Conservation (phyloP, 2,888 invertebrate genomes). For the Aphidius colemani region DNA sequence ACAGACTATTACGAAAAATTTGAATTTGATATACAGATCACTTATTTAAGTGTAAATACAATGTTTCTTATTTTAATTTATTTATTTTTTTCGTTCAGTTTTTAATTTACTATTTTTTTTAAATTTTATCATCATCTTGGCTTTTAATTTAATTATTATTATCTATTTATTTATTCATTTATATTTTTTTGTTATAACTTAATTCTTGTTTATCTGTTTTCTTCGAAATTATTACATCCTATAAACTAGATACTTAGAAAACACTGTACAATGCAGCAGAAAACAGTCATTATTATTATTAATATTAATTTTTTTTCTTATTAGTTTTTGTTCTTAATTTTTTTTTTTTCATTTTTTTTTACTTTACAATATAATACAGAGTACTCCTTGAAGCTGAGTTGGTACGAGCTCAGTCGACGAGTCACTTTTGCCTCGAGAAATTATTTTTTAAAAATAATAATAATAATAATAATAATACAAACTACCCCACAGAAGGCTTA, state of each 20-base stretch:
- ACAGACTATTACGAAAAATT: constrained; percentile 59
- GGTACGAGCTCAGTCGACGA: constrained; percentile 23
- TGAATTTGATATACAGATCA: constrained; percentile 59
- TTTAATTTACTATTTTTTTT: too few species aligned
- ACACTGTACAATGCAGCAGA: constrained; percentile 60
- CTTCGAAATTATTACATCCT: constrained; percentile 50
- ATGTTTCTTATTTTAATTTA: constrained; percentile 38
- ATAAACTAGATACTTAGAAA: constrained; percentile 61
- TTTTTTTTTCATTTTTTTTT: constrained; percentile 34
- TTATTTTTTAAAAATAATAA: not conserved
- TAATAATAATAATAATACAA: too few species aligned
- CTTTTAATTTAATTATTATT: too few species aligned
- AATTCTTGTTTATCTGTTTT: too few species aligned
- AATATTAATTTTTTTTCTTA: not conserved
- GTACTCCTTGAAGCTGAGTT: constrained; percentile 37
- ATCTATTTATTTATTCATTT: too few species aligned
- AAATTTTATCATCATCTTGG: too few species aligned
- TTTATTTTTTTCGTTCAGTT: constrained; percentile 43
- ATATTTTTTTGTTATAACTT: too few species aligned
- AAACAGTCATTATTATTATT: constrained; percentile 47
- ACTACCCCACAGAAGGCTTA: constrained; percentile 31
- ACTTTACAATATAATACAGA: constrained; percentile 60
- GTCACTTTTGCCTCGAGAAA: constrained; percentile 31
- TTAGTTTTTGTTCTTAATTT: constrained; percentile 4
- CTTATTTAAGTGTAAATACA: constrained; percentile 59